phyloP scores from a whole-genome alignment of 2,113 vertebrate genomes.

The Dromiciops gliroides region DNA sequence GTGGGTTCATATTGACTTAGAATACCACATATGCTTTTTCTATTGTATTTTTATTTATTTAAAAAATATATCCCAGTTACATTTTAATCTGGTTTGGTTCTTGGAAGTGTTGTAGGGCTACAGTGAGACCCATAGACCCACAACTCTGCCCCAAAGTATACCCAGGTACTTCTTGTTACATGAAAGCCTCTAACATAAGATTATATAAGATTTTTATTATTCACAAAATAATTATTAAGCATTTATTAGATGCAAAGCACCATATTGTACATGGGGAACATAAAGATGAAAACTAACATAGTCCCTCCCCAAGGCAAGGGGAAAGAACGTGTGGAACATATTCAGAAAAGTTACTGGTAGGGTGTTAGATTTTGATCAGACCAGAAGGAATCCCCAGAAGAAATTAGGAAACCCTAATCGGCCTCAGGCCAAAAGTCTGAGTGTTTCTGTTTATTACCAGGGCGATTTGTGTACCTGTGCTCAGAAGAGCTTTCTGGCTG shows the following conservation, averaged over 20 bases:
- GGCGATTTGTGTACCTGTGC: background rate
- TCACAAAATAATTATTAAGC: background rate
- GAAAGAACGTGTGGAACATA: background rate
- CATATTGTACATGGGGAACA: background rate
- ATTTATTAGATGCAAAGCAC: background rate
- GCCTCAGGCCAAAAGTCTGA: background rate
- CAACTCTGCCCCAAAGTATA: background rate
- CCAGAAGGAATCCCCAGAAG: background rate
- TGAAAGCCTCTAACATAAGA: background rate
- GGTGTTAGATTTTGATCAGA: background rate
- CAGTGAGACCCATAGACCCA: background rate
- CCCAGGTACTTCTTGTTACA: background rate
- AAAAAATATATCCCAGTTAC: background rate
- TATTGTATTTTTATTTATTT: background rate
- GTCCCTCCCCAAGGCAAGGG: background rate
- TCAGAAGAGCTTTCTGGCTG: background rate
- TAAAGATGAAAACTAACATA: background rate
- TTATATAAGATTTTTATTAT: background rate
- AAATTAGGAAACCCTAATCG: background rate
- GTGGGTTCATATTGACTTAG: background rate
- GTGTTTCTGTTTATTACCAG: background rate
- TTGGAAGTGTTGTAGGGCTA: background rate
- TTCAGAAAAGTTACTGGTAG: background rate
- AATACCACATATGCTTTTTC: background rate
- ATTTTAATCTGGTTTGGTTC: background rate